Conservation (phyloP, 1,140 invertebrate genomes). For the Nylanderia fulva region DNA sequence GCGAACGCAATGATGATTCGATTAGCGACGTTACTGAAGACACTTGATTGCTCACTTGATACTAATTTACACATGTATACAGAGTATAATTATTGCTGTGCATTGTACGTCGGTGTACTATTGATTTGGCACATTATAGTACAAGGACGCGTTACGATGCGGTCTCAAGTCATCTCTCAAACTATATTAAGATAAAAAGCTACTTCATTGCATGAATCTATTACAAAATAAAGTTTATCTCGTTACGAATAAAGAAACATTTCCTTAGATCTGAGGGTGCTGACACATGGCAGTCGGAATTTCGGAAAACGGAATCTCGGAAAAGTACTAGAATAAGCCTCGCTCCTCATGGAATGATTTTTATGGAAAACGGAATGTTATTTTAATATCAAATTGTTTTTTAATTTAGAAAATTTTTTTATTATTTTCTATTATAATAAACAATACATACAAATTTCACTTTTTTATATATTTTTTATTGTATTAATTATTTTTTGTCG, state of each 20-base stretch:
- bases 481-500: no score
- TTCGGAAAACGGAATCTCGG: no score
- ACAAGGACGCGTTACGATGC: slow-evolving; percentile 20
- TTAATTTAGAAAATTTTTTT: no score
- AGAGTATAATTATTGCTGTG: not conserved
- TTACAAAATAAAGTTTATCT: not conserved
- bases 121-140: not conserved
- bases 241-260: not conserved
- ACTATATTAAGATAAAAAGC: slow-evolving; percentile 8
- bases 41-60: not conserved
- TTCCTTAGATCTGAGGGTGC: not conserved
- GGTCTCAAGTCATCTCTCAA: not conserved
- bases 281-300: no score
- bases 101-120: not conserved
- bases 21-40: not conserved
- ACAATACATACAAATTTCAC: no score
- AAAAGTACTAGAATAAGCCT: no score
- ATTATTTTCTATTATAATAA: no score
- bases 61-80: not conserved
- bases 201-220: no score
- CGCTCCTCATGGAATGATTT: no score
- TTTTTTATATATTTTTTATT: no score
- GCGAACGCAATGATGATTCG: not conserved
- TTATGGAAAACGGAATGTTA: no score
- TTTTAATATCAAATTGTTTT: no score